Evolutionary conservation across 2,797 vertebrate genomes (phyloP), one percentile per base, ranked within the genome.

Genomic region (Petrocephalus sullivani): DNA sequence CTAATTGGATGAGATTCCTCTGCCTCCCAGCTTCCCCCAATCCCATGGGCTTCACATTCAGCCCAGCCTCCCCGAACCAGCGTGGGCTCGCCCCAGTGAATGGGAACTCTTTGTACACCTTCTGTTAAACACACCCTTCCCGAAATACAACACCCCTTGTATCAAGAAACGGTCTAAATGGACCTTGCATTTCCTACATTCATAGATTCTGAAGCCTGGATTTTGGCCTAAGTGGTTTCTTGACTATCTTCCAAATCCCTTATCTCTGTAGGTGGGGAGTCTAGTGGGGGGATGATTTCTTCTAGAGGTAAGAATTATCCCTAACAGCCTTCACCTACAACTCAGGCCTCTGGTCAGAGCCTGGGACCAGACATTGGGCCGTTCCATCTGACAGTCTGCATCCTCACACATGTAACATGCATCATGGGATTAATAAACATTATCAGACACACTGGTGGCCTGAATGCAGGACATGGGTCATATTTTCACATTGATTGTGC

Each of bases 181-280:
- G 64, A 82, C 86, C 83, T 89, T 88, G 88, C 28, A 37, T 82
- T 89, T 53, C 67, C 75, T 86, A 89, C 88, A 71, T 90, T 49
- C 85, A 91, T 89, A 89, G 87, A 87, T 60, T 89, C 83, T 87
- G 83, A 90, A 89, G 87, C 64, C 64, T 16, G 78, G 90, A 89
- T 46, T 87, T 89, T 89, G 84, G 85, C 78, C 81, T 90, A 90
- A 91, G 87, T 89, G 90, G 88, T 91, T 90, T 90, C 89, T 92
- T 92, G 91, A 93, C 89, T 89, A 89, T 88, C 41, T 87, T 92
- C 90, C 89, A 92, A 90, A 87, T 89, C 87, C 83, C 90, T 88
- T 89, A 89, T 89, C 87, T 84, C 87, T 61, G 87, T 78, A 81
- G 85, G 82, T 88, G 89, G 90, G 86, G 89, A 90, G 89, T 91